Evolutionary conservation across 2,113 vertebrate species (phyloP).

Genomic region (Centropus unirufus): DNA sequence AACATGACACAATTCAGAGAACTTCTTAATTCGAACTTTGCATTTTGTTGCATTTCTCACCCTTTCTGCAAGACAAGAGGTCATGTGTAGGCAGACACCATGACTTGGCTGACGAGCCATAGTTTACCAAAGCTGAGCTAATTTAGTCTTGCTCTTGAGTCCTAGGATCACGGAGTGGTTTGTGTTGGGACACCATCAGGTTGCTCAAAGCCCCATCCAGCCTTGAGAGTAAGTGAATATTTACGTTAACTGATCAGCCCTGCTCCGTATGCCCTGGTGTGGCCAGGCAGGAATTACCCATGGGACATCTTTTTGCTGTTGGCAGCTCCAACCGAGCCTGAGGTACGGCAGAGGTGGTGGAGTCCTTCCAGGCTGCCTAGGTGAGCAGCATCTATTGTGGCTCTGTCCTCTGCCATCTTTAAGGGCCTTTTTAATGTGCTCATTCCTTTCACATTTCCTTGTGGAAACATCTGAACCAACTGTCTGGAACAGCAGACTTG

Average conservation of each 20-base stretch:
- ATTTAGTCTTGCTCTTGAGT: not conserved
- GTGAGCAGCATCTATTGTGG: not conserved
- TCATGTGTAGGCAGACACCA: too few species aligned
- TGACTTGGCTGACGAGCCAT: not conserved
- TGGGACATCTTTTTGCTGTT: not conserved
- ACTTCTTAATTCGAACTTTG: not conserved
- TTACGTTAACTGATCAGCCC: not conserved
- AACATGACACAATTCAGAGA: not conserved
- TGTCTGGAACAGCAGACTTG: not conserved
- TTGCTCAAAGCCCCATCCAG: too few species aligned
- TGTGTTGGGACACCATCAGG: too few species aligned
- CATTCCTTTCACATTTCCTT: not conserved
- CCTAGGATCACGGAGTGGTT: not conserved
- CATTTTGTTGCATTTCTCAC: not conserved
- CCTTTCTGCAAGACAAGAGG: not conserved
- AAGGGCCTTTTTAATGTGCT: not conserved
- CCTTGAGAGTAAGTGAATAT: not conserved
- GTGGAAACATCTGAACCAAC: not conserved
- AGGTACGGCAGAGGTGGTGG: not conserved
- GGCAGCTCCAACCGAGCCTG: not conserved
- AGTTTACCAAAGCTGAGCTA: not conserved
- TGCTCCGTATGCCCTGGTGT: not conserved
- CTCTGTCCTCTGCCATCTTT: not conserved
- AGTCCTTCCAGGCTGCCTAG: not conserved
- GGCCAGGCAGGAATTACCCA: too few species aligned